Conservation (phyloP, 2,888 invertebrate species). For the Nephrotoma guestfalica region DNA sequence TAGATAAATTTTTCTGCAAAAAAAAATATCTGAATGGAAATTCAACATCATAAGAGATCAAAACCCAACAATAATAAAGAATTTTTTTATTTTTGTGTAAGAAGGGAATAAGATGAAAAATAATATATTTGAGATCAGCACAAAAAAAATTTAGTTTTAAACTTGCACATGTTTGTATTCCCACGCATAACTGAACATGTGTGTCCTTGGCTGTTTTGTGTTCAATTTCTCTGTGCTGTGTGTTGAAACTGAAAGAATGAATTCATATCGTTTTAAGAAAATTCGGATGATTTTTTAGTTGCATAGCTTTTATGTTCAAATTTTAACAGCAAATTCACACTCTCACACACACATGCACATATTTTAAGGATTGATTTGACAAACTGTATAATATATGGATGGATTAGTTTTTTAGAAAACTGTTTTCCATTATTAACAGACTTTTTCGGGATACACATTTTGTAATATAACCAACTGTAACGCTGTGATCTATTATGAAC, state of each 20-base stretch:
- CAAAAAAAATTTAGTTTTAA: background rate
- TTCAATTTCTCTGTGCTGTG: background rate
- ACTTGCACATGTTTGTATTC: conserved; percentile 3
- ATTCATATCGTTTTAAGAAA: background rate
- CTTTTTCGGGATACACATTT: background rate
- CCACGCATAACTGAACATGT: conserved; percentile 4
- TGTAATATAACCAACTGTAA: background rate
- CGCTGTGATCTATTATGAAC: background rate
- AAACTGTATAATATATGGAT: background rate
- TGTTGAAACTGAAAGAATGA: background rate
- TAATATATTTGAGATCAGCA: background rate
- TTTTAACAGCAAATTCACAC: background rate
- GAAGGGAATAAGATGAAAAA: background rate
- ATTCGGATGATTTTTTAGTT: background rate
- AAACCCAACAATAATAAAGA: background rate
- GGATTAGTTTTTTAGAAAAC: background rate
- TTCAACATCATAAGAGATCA: background rate
- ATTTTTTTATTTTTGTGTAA: background rate
- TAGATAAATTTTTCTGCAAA: background rate
- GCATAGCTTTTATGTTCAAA: background rate
- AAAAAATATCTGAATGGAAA: background rate
- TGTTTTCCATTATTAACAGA: background rate
- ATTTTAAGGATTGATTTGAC: background rate
- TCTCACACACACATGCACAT: too few species aligned
- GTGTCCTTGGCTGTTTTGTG: conserved; percentile 4